A percentile compares a stretch with the other conserved stretches of the same genome.
Evolutionary conservation across 1,140 invertebrate species (phyloP).

Genomic region (Pemphigus obesinymphae): DNA sequence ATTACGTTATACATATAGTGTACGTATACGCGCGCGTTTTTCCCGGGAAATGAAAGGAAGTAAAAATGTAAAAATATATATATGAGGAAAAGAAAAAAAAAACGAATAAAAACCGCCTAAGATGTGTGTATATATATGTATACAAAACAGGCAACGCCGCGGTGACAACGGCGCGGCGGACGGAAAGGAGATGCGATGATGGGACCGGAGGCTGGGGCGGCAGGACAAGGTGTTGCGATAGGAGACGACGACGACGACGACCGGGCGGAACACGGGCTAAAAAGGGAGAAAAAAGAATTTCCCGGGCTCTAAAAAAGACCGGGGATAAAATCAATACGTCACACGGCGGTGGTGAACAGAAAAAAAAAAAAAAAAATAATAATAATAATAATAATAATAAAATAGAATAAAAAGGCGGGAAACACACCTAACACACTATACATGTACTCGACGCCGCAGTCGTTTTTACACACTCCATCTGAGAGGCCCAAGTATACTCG

Average conservation of each 20-base stretch:
- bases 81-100: too few relatives aligned
- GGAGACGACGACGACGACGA: not conserved
- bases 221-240: slow-evolving; percentile 1
- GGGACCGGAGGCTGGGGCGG: not conserved
- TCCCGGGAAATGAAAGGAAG: too few relatives aligned
- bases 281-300: slow-evolving; percentile 25
- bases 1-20: too few relatives aligned
- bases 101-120: not conserved
- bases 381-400: too few relatives aligned
- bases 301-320: slow-evolving; percentile 34
- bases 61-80: too few relatives aligned
- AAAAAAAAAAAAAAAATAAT: slow-evolving; percentile 24
- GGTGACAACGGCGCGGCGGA: not conserved
- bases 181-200: not conserved
- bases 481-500: too few relatives aligned
- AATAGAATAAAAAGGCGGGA: too few relatives aligned
- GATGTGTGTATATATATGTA: not conserved
- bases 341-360: slow-evolving; percentile 27
- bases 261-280: not conserved
- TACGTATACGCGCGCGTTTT: too few relatives aligned
- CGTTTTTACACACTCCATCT: too few relatives aligned
- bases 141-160: slow-evolving; percentile 32
- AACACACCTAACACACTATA: too few relatives aligned
- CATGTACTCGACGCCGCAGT: too few relatives aligned
- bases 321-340: slow-evolving; percentile 41